Evolutionary conservation across 2,888 invertebrate genomes (phyloP), one percentile per base, ranked within the genome.

Genomic region (Lithophane ornitopus): DNA sequence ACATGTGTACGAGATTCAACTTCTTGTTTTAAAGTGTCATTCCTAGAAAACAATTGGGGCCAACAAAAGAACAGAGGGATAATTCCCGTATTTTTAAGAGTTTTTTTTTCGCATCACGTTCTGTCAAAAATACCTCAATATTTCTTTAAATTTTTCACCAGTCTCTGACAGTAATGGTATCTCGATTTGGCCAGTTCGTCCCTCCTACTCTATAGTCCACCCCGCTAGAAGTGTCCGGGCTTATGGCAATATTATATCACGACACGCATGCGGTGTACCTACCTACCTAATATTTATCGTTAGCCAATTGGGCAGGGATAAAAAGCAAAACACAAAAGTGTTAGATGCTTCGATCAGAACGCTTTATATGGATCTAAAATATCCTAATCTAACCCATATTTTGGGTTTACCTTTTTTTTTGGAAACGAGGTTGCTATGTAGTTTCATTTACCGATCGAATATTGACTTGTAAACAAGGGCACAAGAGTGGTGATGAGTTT

Each of bases 1-100:
- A 58, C n/a, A 71, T 46, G 66, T 62, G 46, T 26, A 26, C 34
- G 66, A 67, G 28, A 62, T 82, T 72, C 19, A 69, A 70, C 22
- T 70, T 11, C 14, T 56, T 39, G 14, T 44, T 58, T 34, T 12
- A 26, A 49, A 44, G n/a, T 26, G 58, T 66, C 19, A 4, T 49
- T 46, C 0, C 11, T 44, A 58, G 26, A 14, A 54, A 39, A 59
- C 4, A 41, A 49, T 58, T n/a, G 8, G 8, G 39, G 11, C 39
- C 7, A 34, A 14, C 22, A 65, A 46, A 63, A 52, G 8, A 39
- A 44, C 8, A n/a, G 16, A 34, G 6, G 2, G 11, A 7, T 3
- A 3, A 34, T 12, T 22, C 34, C 22, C 22, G 61, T 61, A 34
- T 58, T 22, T 34, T 22, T 28, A 22, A 46, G 11, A 12, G 16